phyloP scores from a whole-genome alignment of 2,888 invertebrate genomes.

The Stomorhina lunata region DNA sequence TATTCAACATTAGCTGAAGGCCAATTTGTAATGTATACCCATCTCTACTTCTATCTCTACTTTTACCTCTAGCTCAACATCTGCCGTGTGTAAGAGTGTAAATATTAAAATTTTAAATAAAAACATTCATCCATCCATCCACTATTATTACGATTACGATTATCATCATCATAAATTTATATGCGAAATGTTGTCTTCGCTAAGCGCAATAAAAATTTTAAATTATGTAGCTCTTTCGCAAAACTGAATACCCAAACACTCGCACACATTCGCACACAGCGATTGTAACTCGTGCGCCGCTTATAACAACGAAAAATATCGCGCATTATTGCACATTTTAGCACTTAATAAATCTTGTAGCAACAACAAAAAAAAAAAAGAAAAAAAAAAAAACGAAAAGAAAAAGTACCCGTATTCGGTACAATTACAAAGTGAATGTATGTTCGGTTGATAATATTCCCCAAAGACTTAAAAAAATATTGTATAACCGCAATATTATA shows the following conservation, averaged over 20 bases:
- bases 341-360: constrained; percentile 69
- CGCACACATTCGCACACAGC: not conserved
- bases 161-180: constrained; percentile 64
- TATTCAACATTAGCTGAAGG: constrained; percentile 56
- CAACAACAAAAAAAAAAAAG: constrained; percentile 12
- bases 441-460: constrained; percentile 57
- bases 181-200: constrained; percentile 63
- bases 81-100: constrained; percentile 6
- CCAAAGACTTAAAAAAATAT: constrained; percentile 43
- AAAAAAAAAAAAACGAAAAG: not conserved
- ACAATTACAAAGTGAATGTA: constrained; percentile 10
- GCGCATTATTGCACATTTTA: constrained; percentile 68
- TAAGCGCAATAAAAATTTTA: constrained; percentile 62
- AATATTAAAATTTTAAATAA: constrained; percentile 47
- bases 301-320: constrained; percentile 56
- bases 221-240: constrained; percentile 52
- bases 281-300: constrained; percentile 35
- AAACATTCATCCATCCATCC: constrained; percentile 38
- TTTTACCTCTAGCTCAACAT: not conserved
- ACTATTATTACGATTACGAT: constrained; percentile 42
- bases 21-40: constrained; percentile 60
- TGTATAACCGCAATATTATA: constrained; percentile 59
- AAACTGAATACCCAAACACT: not conserved
- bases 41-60: constrained; percentile 40
- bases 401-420: constrained; percentile 14